Evolutionary conservation across 2,888 invertebrate species (phyloP).

Genomic region (Tenthredo mesomela): DNA sequence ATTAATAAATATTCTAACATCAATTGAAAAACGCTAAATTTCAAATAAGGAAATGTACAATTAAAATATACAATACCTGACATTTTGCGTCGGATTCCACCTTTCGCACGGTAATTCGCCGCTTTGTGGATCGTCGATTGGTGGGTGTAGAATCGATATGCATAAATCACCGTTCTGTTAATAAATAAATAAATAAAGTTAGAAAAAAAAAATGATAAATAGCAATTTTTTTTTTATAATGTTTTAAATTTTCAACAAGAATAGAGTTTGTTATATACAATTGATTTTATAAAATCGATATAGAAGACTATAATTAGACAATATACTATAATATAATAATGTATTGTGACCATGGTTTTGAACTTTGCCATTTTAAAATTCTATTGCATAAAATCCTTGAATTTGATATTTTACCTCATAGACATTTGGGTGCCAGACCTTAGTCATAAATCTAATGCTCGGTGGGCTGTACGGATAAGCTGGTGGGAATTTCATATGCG

Average conservation of each 20-base stretch:
- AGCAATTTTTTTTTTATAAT: background rate
- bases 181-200: constrained; percentile 42
- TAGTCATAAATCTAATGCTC: constrained; percentile 97
- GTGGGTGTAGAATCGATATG: constrained; percentile 99
- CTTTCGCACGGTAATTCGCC: constrained; percentile 99
- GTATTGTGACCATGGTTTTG: no score
- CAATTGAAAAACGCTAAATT: background rate
- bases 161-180: constrained; percentile 98
- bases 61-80: constrained; percentile 80
- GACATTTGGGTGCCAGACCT: constrained; percentile 99
- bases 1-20: no score
- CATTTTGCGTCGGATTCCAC: constrained; percentile 99
- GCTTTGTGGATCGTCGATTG: constrained; percentile 99
- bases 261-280: no score
- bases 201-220: no score
- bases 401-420: constrained; percentile 88
- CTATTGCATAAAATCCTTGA: background rate
- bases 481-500: constrained; percentile 98
- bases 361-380: no score
- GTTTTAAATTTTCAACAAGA: no score
- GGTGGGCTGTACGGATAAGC: constrained; percentile 99
- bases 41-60: background rate
- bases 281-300: no score
- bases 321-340: no score
- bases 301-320: no score